phyloP scores from a whole-genome alignment of 2,797 vertebrate species.

The Micropoecilia bifurca region DNA sequence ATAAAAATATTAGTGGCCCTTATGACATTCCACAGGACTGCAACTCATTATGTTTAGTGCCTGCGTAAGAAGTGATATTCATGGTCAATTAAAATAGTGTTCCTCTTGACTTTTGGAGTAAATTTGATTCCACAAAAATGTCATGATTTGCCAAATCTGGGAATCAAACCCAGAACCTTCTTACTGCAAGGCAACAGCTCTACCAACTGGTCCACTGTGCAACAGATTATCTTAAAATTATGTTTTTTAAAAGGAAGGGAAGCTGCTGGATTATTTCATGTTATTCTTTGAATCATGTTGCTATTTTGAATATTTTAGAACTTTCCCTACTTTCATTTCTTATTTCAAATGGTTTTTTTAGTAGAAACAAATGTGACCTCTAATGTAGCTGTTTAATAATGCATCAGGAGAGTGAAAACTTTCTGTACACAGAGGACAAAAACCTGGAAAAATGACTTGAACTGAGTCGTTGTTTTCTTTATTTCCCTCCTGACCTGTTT shows the following conservation, averaged over 20 bases:
- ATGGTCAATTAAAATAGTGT: not conserved
- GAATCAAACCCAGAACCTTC: no score
- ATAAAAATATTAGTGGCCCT: no score
- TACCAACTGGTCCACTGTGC: no score
- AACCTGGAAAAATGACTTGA: conserved; percentile 17
- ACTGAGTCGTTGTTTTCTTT: not conserved
- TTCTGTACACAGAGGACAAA: conserved; percentile 17
- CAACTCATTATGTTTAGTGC: no score
- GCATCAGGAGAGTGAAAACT: not conserved
- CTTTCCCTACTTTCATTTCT: not conserved
- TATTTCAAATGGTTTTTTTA: not conserved
- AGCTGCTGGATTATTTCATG: not conserved
- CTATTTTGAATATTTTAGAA: not conserved
- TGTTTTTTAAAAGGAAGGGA: not conserved
- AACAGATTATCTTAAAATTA: not conserved
- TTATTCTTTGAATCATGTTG: not conserved
- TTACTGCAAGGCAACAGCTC: no score
- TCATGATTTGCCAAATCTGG: not conserved
- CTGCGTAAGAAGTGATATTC: no score
- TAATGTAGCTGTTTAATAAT: not conserved
- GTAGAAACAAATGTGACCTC: not conserved
- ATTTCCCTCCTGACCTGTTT: conserved; percentile 32
- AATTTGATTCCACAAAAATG: not conserved
- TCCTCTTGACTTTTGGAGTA: not conserved
- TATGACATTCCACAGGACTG: no score